Evolutionary conservation across 2,888 invertebrate genomes (phyloP).

Genomic region (Oscheius sp.): DNA sequence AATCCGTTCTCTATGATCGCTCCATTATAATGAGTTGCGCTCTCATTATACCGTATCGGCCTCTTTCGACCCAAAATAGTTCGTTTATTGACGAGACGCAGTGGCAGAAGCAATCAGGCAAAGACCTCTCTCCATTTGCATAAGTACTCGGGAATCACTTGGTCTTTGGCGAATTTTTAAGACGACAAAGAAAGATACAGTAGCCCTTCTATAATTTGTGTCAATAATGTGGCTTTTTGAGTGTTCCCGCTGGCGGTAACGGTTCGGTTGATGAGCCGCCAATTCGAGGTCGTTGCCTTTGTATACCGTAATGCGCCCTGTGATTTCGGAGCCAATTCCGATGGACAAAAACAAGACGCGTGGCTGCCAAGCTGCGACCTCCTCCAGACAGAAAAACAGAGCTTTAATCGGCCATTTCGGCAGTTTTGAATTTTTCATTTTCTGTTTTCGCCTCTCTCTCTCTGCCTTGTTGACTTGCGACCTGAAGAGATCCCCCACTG

Average conservation of each 20-base stretch:
- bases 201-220: not conserved
- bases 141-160: not conserved
- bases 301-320: slow-evolving; percentile 25
- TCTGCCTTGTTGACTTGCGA: not conserved
- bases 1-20: slow-evolving; percentile 8
- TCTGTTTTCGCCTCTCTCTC: not conserved
- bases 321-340: slow-evolving; percentile 16
- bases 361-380: not conserved
- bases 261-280: slow-evolving; percentile 1
- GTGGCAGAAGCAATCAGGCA: not conserved
- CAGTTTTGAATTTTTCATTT: slow-evolving; percentile 15
- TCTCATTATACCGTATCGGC: slow-evolving; percentile 28
- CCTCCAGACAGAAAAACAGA: slow-evolving; percentile 6
- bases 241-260: not conserved
- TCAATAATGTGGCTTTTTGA: not conserved
- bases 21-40: slow-evolving; percentile 24
- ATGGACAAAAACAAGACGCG: slow-evolving; percentile 23
- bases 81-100: not conserved
- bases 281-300: slow-evolving; percentile 9
- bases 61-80: slow-evolving; percentile 1
- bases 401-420: slow-evolving; percentile 15
- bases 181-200: not conserved
- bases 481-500: not conserved
- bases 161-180: not conserved
- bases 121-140: not conserved